Evolutionary conservation across 1,140 invertebrate species (phyloP).

Genomic region (Amyelois transitella): DNA sequence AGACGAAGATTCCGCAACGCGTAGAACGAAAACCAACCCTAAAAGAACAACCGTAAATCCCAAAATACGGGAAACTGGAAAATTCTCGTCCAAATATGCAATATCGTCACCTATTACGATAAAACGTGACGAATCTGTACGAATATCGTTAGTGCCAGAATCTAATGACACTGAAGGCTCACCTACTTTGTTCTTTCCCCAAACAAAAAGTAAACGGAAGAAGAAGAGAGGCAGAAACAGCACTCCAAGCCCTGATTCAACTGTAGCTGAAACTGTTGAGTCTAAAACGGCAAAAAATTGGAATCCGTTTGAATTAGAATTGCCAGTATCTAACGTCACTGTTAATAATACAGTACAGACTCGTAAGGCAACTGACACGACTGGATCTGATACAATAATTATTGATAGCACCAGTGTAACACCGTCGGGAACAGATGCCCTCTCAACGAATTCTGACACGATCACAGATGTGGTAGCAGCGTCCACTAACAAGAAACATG

Average conservation of each 20-base stretch:
- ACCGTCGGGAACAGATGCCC: slow-evolving; percentile 10
- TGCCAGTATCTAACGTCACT: too few species aligned
- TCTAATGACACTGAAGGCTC: slow-evolving; percentile 34
- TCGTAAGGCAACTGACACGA: slow-evolving; percentile 3
- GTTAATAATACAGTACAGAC: too few species aligned
- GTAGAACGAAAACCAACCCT: slow-evolving; percentile 23
- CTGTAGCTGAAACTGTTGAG: slow-evolving; percentile 19
- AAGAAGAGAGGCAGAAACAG: slow-evolving; percentile 19
- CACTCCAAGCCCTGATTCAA: slow-evolving; percentile 22
- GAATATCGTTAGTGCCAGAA: slow-evolving; percentile 51
- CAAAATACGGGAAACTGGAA: slow-evolving; percentile 6
- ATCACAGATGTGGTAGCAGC: slow-evolving; percentile 35
- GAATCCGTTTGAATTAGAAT: too few species aligned
- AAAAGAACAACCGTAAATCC: slow-evolving; percentile 8
- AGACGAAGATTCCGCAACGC: slow-evolving; percentile 27
- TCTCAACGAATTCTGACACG: slow-evolving; percentile 7
- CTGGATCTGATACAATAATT: background rate
- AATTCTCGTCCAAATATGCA: slow-evolving; percentile 33
- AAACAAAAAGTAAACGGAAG: slow-evolving; percentile 32
- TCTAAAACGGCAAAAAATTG: slow-evolving; percentile 8
- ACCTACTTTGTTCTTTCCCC: slow-evolving; percentile 56
- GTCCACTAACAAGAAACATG: slow-evolving; percentile 36
- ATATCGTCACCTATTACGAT: slow-evolving; percentile 9
- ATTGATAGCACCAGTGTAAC: slow-evolving; percentile 3
- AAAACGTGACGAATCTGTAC: slow-evolving; percentile 28